These are phyloP conservation scores for Anniella stebbinsi DNA, from an alignment of 2,797 vertebrate genomes.

Conservation along the genomic window DNA sequence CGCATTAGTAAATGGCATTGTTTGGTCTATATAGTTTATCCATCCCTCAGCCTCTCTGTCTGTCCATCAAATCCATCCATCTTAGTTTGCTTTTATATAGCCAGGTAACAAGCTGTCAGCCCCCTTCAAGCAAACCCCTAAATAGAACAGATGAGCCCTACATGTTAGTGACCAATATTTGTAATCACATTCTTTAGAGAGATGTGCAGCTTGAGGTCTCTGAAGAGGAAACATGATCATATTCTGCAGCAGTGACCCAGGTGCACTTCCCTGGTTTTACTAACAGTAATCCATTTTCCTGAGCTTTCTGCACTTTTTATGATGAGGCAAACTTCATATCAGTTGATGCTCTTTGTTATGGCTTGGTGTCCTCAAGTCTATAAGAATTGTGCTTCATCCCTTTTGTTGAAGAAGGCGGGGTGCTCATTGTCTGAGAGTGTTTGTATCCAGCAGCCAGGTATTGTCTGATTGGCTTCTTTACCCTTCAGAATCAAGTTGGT, in stretches of 20 bases:
- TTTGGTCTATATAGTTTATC: not conserved
- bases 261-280: conserved; percentile 21
- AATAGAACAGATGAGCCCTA: conserved; percentile 42
- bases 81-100: not conserved
- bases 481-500: conserved; percentile 18
- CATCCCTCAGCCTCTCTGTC: not conserved
- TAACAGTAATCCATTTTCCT: conserved; percentile 39
- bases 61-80: not conserved
- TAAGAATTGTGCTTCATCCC: conserved; percentile 30
- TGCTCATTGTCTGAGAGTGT: not conserved
- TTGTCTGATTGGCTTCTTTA: not conserved
- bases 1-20: not conserved
- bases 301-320: conserved; percentile 23
- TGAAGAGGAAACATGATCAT: conserved; percentile 12
- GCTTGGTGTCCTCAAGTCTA: conserved; percentile 15
- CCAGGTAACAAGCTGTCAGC: conserved; percentile 11
- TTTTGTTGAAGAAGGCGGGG: conserved; percentile 6
- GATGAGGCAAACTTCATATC: conserved; percentile 16
- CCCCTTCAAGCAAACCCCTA: conserved; percentile 23
- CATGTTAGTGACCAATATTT: conserved; percentile 20
- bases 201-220: conserved; percentile 5
- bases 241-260: conserved; percentile 12
- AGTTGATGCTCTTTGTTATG: conserved; percentile 25
- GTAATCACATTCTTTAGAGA: conserved; percentile 25
- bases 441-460: conserved; percentile 1